Evolutionary conservation across 2,797 vertebrate genomes (phyloP), one percentile per base, ranked within the genome.

Genomic region (Ctenosaura bakeri): DNA sequence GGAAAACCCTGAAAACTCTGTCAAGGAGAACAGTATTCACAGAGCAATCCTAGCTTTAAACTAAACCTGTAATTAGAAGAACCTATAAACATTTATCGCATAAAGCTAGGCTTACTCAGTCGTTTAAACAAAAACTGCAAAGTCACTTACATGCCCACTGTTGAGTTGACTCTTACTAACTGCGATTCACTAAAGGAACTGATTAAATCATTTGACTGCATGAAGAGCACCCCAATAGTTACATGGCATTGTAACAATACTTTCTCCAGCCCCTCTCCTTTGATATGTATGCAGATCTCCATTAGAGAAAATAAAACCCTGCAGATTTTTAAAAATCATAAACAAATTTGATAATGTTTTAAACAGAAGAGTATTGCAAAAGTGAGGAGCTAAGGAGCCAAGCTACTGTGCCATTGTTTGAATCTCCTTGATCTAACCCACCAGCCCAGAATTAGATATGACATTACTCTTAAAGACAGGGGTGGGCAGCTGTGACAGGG

Each of bases 61-160:
- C 92, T 94, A 97, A 92, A 96, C 93, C 89, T 96, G 95, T 97
- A 97, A 97, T 97, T 97, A 97, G 97, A 97, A 95, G 96, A 96
- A 96, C 97, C 95, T 93, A 97, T 97, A 97, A 96, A 96, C 95
- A 97, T 97, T 97, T 97, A 95, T 97, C 96, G 97, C 93, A 94
- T 95, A 94, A 95, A 94, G 90, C 95, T 93, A 94, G 81, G 77
- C 76, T 95, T 29, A 9, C 90, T 96, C 90, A 94, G 93, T 93
- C 94, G 92, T 96, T 97, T 95, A 95, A 92, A 96, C 90, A 92
- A 92, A 95, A 96, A 96, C 74, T 93, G 85, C 80, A 85, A 81
- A 96, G 91, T 95, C 32, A 83, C 90, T 96, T 95, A 93, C 95
- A 96, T 92, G 94, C 96, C 81, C 92, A 94, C 76, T 92, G 87